Conservation (phyloP, 2,113 vertebrate genomes). For the Hydrochoerus hydrochaeris region DNA sequence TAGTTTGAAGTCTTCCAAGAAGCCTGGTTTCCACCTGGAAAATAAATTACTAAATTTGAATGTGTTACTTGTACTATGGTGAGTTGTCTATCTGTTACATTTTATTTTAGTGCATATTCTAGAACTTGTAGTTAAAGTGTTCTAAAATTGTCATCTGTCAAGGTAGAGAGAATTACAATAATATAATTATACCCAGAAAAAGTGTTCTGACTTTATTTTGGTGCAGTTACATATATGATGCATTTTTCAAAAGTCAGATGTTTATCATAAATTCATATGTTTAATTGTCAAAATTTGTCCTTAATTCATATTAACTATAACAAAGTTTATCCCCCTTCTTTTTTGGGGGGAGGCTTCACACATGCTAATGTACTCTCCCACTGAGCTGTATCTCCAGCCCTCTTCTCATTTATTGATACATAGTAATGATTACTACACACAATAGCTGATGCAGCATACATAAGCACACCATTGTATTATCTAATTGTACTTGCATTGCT, state of each 20-base stretch:
- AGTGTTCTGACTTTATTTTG: slow-evolving; percentile 76
- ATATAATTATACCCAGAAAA: slow-evolving; percentile 79
- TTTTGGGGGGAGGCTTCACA: neutral
- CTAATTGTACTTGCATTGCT: slow-evolving; percentile 18
- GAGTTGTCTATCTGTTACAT: slow-evolving; percentile 81
- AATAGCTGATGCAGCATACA: neutral
- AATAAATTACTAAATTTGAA: slow-evolving; percentile 81
- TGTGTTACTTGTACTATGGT: slow-evolving; percentile 80
- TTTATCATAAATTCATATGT: slow-evolving; percentile 64
- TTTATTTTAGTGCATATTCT: slow-evolving; percentile 81
- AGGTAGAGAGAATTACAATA: slow-evolving; percentile 81
- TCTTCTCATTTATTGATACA: slow-evolving; percentile 39
- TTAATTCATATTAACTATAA: slow-evolving; percentile 68
- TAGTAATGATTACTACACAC: slow-evolving; percentile 14
- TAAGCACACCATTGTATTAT: neutral
- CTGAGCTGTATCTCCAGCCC: neutral
- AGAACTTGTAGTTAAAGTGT: slow-evolving; percentile 79
- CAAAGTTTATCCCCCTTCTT: slow-evolving; percentile 27
- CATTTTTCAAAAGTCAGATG: slow-evolving; percentile 62
- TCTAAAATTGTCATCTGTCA: slow-evolving; percentile 84
- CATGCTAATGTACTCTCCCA: neutral
- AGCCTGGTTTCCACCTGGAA: slow-evolving; percentile 81
- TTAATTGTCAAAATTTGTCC: slow-evolving; percentile 60
- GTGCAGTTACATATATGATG: slow-evolving; percentile 68
- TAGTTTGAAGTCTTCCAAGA: slow-evolving; percentile 76